Evolutionary conservation across 2,113 vertebrate species (phyloP), one percentile per base, ranked within the genome.

Genomic region (Cettia cetti): DNA sequence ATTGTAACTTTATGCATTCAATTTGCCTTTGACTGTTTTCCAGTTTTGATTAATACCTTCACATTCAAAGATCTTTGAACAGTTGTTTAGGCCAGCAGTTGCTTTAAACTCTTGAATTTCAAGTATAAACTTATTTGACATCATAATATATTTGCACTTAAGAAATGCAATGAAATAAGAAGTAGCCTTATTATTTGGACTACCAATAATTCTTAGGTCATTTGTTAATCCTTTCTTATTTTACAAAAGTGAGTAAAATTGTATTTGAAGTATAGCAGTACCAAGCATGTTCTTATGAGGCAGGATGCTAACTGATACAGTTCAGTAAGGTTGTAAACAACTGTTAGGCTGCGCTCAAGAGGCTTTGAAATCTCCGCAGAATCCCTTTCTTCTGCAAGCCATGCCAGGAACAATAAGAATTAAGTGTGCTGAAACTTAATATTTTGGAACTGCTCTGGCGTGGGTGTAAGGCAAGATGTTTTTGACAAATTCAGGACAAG

Each of bases 381-480:
- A 82, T 65, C 45, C 42, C 23, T 90, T 88, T 52, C 31, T 88
- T 82, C 53, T 86, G 26, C 42, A 90, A 35, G 28, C 26, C 47
- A 42, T 93, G 88, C 82, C 79, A 96, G 70, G 44, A 95, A 90
- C 44, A 91, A 72, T 81, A 86, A 54, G 60, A 85, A 89, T 89
- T 45, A 79, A 91, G 37, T 69, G 68, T 40, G 76, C 70, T 83
- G 66, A 85, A 93, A 82, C 45, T 45, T 45, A 79, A 82, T 87
- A 87, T 79, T 82, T 93, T 90, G 92, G 70, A 92, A 86, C 63
- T 65, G 31, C 13, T 24, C 13, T 77, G 47, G 26, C n/a, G 90
- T 90, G 82, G 87, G 85, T 0, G 71, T 85, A 77, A 85, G 24
- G 74, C 78, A 72, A 79, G 45, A 91, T 19, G 7, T 74, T 95